Evolutionary conservation across 64 coral and sea anemone genomes (phyloP), one percentile per base, ranked within the genome.

Genomic region (Porites australiensis): DNA sequence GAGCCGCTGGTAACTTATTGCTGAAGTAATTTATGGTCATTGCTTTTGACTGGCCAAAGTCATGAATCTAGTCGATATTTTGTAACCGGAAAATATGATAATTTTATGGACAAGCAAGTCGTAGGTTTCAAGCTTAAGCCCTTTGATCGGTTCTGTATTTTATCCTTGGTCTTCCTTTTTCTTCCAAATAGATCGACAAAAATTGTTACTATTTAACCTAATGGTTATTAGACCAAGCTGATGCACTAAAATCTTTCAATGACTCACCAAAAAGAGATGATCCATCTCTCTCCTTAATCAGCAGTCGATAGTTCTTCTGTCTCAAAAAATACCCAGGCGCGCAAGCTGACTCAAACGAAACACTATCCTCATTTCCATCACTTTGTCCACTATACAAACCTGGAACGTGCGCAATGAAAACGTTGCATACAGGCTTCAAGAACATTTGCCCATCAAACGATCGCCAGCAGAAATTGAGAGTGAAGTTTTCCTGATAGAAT

Each of bases 311-410:
- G 44, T 93, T 93, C 50, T 93, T 93, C 62, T 93, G 91, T 21
- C 74, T 87, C 4, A 92, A 5, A 50, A 68, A 93, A 50, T 81
- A 93, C 4, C 95, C 95, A 87, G 91, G 95, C 5, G 73, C 62
- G 52, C 95, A 96, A 3, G 70, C 91, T 3, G 95, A 96, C 74
- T 96, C 95, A 58, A 96, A 90, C 5, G 95, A 93, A 37, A 96
- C 72, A 2, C 45, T 86, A 18, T 90, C 64, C 0, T 21, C 15
- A 37, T 37, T 37, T 5, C 8, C 2, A 5, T 13, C 49, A 8
- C 48, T 8, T 46, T 7, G 19, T 20, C 73, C 80, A 49, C 15
- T 2, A 46, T 27, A 58, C 12, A 84, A 8, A 10, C 44, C 63
- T 22, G 81, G 81, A 22, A 84, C 12, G 15, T 20, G 81, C 50